phyloP scores from a whole-genome alignment of 2,113 vertebrate species.

The Lasiurus borealis region DNA sequence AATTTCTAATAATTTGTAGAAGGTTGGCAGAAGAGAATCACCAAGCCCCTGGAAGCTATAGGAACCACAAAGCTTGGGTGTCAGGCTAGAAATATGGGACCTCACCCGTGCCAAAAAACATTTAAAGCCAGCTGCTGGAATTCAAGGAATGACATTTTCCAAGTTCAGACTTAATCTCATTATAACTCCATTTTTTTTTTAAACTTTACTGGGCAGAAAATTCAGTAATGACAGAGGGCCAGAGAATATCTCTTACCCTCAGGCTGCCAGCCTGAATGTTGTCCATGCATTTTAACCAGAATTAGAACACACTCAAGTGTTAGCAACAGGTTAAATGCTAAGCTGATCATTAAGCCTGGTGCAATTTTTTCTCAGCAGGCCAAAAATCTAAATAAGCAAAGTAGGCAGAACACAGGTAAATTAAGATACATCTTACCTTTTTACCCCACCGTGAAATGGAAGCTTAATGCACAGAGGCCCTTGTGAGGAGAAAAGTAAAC shows the following conservation, averaged over 20 bases:
- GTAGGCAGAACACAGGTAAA: slow-evolving; percentile 75
- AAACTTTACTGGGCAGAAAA: slow-evolving; percentile 80
- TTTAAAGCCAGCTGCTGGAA: slow-evolving; percentile 66
- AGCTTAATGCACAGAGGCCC: slow-evolving; percentile 70
- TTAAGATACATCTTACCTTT: slow-evolving; percentile 77
- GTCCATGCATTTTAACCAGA: slow-evolving; percentile 73
- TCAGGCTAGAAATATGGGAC: slow-evolving; percentile 75
- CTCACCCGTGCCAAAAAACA: slow-evolving; percentile 72
- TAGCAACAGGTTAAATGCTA: slow-evolving; percentile 79
- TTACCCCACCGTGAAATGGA: slow-evolving; percentile 76
- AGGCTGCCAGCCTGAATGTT: slow-evolving; percentile 56
- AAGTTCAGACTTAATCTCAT: slow-evolving; percentile 63
- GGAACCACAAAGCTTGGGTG: slow-evolving; percentile 62
- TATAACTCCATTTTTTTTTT: slow-evolving; percentile 75
- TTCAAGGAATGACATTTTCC: slow-evolving; percentile 73
- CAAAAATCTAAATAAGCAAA: slow-evolving; percentile 70
- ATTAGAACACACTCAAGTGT: slow-evolving; percentile 59
- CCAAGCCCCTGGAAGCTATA: slow-evolving; percentile 71
- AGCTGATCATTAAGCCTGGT: slow-evolving; percentile 74
- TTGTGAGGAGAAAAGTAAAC: slow-evolving; percentile 36
- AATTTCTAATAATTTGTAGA: slow-evolving; percentile 79
- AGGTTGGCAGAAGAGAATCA: slow-evolving; percentile 69
- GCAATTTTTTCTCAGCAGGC: slow-evolving; percentile 78
- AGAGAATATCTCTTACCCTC: neutral
- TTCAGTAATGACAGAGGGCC: slow-evolving; percentile 63